Evolutionary conservation across 2,888 invertebrate genomes (phyloP).

Genomic region (Fragum whitleyi): DNA sequence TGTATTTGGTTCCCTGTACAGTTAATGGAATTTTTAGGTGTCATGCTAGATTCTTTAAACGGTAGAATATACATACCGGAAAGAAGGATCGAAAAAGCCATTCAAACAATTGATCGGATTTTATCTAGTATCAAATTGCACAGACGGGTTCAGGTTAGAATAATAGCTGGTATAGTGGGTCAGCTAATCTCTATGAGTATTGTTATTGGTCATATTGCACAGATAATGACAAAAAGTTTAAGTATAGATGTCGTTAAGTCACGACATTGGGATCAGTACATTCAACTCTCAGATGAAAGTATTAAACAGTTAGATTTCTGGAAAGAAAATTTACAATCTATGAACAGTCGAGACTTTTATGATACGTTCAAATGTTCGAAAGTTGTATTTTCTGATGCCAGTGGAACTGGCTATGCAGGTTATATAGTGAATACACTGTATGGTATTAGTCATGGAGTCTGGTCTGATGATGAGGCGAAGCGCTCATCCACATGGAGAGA

Average conservation of each 20-base stretch:
- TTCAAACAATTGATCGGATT: constrained; percentile 15
- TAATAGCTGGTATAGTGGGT: constrained; percentile 47
- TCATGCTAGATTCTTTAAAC: constrained; percentile 17
- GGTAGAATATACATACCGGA: constrained; percentile 35
- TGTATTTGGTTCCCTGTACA: constrained; percentile 46
- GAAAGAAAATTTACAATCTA: constrained; percentile 6
- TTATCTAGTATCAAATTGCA: background rate
- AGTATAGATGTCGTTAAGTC: constrained; percentile 34
- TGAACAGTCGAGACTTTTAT: constrained; percentile 36
- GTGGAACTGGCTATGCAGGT: constrained; percentile 43
- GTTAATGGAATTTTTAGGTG: constrained; percentile 35
- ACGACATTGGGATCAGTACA: constrained; percentile 33
- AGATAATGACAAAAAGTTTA: constrained; percentile 45
- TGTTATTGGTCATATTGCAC: constrained; percentile 47
- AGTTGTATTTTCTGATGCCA: constrained; percentile 37
- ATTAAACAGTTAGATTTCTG: constrained; percentile 33
- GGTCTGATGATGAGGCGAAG: constrained; percentile 38
- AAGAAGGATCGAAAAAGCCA: constrained; percentile 20
- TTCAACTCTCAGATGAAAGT: constrained; percentile 32
- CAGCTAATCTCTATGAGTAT: constrained; percentile 51
- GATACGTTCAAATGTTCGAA: constrained; percentile 35
- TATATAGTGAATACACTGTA: constrained; percentile 36
- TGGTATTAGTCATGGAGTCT: constrained; percentile 51
- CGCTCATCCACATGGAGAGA: constrained; percentile 61
- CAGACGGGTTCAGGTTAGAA: constrained; percentile 35